A percentile compares a stretch with the other conserved stretches of the same genome.
phyloP scores from a whole-genome alignment of 2,888 invertebrate species.

The Drosophila ezoana region DNA sequence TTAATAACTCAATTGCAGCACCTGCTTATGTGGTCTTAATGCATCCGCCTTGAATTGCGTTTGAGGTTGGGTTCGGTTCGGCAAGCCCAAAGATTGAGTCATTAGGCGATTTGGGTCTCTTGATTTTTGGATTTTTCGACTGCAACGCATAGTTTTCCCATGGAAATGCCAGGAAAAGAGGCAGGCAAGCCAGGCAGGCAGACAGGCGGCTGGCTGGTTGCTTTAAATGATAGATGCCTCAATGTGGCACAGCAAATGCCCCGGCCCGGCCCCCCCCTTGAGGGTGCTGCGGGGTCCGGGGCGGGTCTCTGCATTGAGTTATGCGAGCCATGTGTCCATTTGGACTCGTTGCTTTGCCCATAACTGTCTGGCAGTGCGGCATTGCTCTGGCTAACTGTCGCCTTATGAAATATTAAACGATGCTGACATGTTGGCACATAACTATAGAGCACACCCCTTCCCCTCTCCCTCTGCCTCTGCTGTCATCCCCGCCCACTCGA shows the following conservation, averaged over 20 bases:
- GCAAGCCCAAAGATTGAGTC: slow-evolving; percentile 7
- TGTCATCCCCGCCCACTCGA: neutral
- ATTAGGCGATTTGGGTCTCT: slow-evolving; percentile 6
- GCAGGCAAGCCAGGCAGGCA: slow-evolving; percentile 1
- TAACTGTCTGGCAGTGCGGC: slow-evolving; percentile 45
- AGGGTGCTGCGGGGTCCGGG: too few species aligned
- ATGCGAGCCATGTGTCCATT: slow-evolving; percentile 54
- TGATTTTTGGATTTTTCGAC: slow-evolving; percentile 14
- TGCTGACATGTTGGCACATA: slow-evolving; percentile 67
- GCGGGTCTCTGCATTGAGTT: slow-evolving; percentile 33
- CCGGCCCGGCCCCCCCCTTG: neutral
- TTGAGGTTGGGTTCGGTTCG: slow-evolving; percentile 1
- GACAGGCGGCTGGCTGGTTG: slow-evolving; percentile 3
- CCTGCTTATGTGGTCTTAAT: slow-evolving; percentile 8
- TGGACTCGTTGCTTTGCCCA: slow-evolving; percentile 36
- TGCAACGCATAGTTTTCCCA: slow-evolving; percentile 45
- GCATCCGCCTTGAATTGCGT: slow-evolving; percentile 3
- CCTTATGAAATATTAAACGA: slow-evolving; percentile 69
- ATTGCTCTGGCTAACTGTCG: slow-evolving; percentile 55
- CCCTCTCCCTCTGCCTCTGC: too few species aligned
- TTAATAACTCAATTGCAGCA: slow-evolving; percentile 36
- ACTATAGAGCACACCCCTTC: slow-evolving; percentile 26
- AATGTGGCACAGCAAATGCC: slow-evolving; percentile 3
- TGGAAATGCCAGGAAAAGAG: slow-evolving; percentile 33
- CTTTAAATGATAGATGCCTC: slow-evolving; percentile 27